Base-by-base conservation (phyloP, 2,113 vertebrate species). In the Ceyx melanurus region DNA sequence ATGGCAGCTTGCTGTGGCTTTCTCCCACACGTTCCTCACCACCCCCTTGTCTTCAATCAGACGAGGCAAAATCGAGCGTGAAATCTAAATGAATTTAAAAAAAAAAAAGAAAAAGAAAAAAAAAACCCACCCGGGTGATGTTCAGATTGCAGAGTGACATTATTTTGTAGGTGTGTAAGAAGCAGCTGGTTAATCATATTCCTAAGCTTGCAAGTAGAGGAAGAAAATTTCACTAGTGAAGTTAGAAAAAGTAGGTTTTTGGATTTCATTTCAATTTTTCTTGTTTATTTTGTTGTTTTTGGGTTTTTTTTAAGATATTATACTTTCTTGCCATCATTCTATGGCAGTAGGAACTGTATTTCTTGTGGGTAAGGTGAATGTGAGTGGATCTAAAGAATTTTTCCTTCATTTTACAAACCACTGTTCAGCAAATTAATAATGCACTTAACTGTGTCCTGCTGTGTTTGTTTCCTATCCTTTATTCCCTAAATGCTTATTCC, bases 41-140 rank as follows among this genome's bases (percentile, higher is more conserved):
- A 0, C 93, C 94, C 94, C 93, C 94, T 96, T 88, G 43, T 95
- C 95, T 92, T 92, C 93, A 93, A 76, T 82, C 94, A 96, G 92
- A 96, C 81, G 31, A 73, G 3, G 48, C 83, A 81, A 93, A 95
- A 95, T 31, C 60, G 68, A 94, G 91, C 5, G 1, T 90, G 89
- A 95, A 89, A 94, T 95, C 93, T 93, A 89, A 95, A 95, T 94
- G 91, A 94, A 92, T 48, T 28, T 35, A n/a, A 92, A 67, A 50
- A 50, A 23, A 94, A 92, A 91, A 94, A 84, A 9, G 11, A 91
- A 94, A 91, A 67, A 50, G 26, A 11, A 91, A 67, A 50, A 35
- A 23, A 94, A 92, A 90, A 93, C 80, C 48, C 89, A 74, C 45
- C 29, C 3, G 23, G 45, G 29, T 86, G 91, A 70, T 94, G 91